Conservation (phyloP, 2,888 invertebrate genomes). For the Hyposoter didymator region DNA sequence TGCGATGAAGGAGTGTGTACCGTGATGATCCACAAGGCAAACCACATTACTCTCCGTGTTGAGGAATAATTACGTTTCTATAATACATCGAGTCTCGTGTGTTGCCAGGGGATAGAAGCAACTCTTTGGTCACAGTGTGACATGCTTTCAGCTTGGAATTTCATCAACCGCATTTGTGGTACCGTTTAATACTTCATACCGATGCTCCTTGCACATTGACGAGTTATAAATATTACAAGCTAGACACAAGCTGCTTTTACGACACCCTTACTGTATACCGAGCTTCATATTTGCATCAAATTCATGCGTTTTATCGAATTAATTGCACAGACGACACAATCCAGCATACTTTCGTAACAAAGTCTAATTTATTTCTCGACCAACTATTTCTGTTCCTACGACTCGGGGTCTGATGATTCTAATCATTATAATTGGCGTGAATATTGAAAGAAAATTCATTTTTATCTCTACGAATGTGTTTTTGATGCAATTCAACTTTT, state of each 20-base stretch:
- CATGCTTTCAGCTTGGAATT: conserved; percentile 53
- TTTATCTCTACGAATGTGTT: not conserved
- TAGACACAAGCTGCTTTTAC: not conserved
- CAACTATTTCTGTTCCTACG: not conserved
- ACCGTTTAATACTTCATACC: conserved; percentile 28
- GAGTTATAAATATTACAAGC: conserved; percentile 12
- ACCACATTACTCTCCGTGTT: conserved; percentile 77
- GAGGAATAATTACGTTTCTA: conserved; percentile 74
- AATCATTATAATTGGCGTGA: not conserved
- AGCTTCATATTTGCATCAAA: not conserved
- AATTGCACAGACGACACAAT: not conserved
- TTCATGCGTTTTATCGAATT: not conserved
- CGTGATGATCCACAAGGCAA: conserved; percentile 80
- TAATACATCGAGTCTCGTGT: conserved; percentile 64
- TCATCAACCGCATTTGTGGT: conserved; percentile 44
- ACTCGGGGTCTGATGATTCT: not conserved
- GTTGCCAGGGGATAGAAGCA: conserved; percentile 19
- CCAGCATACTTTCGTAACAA: not conserved
- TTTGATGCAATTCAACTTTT: conserved; percentile 1
- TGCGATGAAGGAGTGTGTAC: conserved; percentile 25
- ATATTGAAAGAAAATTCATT: not conserved
- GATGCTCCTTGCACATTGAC: conserved; percentile 21
- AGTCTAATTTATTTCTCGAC: not conserved
- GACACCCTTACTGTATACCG: not conserved
- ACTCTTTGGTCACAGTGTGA: conserved; percentile 39